Percentiles rank a stretch among this genome's conserved stretches.
Evolutionary conservation across 2,888 invertebrate genomes (phyloP).

Genomic region (Ethmia dodecea): DNA sequence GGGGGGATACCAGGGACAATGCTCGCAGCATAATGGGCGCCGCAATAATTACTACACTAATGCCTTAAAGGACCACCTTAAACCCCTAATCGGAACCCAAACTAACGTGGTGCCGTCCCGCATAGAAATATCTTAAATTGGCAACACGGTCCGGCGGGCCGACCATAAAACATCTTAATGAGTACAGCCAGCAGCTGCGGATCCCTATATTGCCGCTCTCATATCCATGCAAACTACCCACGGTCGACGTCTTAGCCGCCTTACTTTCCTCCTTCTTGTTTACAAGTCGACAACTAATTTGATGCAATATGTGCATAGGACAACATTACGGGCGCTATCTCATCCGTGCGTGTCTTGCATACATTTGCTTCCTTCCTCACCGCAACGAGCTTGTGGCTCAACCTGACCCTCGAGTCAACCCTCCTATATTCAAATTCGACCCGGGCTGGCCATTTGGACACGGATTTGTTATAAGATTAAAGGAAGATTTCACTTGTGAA

Average conservation of each 20-base stretch:
- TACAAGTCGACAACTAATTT: constrained; percentile 78
- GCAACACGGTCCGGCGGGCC: constrained; percentile 74
- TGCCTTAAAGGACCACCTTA: constrained; percentile 73
- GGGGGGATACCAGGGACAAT: constrained; percentile 43
- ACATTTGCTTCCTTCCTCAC: constrained; percentile 64
- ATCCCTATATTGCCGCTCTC: constrained; percentile 74
- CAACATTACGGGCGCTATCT: constrained; percentile 74
- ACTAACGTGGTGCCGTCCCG: constrained; percentile 72
- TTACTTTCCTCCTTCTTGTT: constrained; percentile 71
- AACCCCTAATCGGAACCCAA: constrained; percentile 76
- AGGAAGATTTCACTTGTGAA: constrained; percentile 79
- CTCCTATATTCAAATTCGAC: constrained; percentile 72
- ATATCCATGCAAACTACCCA: constrained; percentile 78
- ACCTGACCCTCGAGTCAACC: constrained; percentile 66
- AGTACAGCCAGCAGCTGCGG: constrained; percentile 75
- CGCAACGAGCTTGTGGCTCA: constrained; percentile 48
- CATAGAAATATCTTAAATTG: constrained; percentile 78
- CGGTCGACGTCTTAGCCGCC: constrained; percentile 68
- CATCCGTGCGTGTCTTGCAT: constrained; percentile 74
- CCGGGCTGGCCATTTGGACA: constrained; percentile 76
- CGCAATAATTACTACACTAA: constrained; percentile 68
- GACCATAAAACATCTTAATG: constrained; percentile 79
- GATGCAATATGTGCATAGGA: constrained; percentile 79
- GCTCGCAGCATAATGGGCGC: constrained; percentile 61
- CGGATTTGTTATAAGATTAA: constrained; percentile 79